Evolutionary conservation across 2,797 vertebrate genomes (phyloP).

Genomic region (Otus scops): DNA sequence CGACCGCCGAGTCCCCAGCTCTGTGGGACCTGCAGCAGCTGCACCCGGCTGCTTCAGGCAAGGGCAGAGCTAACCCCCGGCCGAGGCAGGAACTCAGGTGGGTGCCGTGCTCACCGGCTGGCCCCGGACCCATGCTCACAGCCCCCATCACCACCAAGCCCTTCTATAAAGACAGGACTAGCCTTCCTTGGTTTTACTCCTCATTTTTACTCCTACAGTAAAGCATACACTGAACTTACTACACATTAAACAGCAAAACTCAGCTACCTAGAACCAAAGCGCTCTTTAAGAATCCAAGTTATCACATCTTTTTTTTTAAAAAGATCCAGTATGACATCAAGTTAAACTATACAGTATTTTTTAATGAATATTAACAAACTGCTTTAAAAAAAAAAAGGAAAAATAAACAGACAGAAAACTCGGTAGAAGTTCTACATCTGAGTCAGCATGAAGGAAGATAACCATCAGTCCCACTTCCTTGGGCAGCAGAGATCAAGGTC

Average conservation of each 20-base stretch:
- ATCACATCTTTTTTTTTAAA: background rate
- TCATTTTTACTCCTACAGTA: slow-evolving; percentile 39
- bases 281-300: slow-evolving; percentile 53
- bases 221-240: slow-evolving; percentile 62
- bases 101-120: background rate
- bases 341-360: slow-evolving; percentile 71
- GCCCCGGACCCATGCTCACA: fast-evolving
- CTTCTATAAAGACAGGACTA: background rate
- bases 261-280: slow-evolving; percentile 65
- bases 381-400: slow-evolving; percentile 51
- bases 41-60: background rate
- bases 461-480: background rate
- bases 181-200: slow-evolving; percentile 11
- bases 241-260: slow-evolving; percentile 57
- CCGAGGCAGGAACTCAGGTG: background rate
- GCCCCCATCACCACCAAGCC: background rate
- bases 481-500: background rate
- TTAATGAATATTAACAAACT: slow-evolving; percentile 72
- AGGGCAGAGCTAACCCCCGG: background rate
- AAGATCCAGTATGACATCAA: slow-evolving; percentile 61
- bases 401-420: slow-evolving; percentile 47
- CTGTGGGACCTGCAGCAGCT: background rate
- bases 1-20: fast-evolving
- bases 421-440: slow-evolving; percentile 50
- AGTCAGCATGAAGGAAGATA: slow-evolving; percentile 40